Conservation (phyloP, 2,888 invertebrate species). For the Deroplatys truncata region DNA sequence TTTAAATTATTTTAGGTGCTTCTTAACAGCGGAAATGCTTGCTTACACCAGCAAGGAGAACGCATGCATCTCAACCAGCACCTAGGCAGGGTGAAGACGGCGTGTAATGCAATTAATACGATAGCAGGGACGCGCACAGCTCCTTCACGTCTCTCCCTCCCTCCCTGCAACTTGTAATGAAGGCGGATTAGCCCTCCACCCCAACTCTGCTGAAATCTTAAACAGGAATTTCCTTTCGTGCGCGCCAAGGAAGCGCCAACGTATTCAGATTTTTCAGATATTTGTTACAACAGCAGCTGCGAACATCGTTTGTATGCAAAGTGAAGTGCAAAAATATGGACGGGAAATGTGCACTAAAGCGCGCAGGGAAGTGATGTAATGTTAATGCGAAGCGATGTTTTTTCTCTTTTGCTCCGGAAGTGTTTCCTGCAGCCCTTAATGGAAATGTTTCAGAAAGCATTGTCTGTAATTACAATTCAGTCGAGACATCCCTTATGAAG, state of each 20-base stretch:
- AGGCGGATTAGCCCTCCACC: conserved; percentile 1
- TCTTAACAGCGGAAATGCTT: no score
- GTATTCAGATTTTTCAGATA: not conserved
- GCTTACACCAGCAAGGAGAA: not conserved
- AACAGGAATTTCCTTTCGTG: conserved; percentile 4
- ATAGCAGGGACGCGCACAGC: not conserved
- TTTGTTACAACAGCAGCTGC: not conserved
- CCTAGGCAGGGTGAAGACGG: not conserved
- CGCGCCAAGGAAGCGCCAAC: not conserved
- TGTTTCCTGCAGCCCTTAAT: not conserved
- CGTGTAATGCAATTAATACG: conserved; percentile 9
- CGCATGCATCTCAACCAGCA: not conserved
- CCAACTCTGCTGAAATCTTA: conserved; percentile 1
- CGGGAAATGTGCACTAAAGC: not conserved
- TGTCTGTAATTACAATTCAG: no score
- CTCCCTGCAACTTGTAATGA: not conserved
- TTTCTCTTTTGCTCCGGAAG: not conserved
- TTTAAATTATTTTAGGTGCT: no score
- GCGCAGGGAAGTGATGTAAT: not conserved
- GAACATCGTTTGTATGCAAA: not conserved
- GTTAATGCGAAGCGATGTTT: not conserved
- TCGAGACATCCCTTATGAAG: no score
- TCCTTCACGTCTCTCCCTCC: not conserved
- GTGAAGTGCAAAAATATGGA: not conserved
- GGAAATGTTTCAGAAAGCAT: not conserved